These are phyloP conservation scores for Xestia xanthographa DNA, from an alignment of 2,888 invertebrate species.

Conservation along the genomic window DNA sequence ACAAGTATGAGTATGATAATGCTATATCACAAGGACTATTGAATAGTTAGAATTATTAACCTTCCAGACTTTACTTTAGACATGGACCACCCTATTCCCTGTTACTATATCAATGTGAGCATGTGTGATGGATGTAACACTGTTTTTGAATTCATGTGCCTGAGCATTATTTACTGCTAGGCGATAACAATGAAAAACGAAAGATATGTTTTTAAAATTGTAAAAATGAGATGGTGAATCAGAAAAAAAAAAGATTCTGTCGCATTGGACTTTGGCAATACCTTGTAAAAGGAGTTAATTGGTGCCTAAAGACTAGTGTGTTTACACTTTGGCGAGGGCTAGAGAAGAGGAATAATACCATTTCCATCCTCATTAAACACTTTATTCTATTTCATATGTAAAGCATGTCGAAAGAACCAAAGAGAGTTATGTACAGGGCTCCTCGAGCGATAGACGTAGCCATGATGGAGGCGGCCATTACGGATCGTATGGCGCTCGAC, in stretches of 20 bases:
- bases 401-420: constrained; percentile 82
- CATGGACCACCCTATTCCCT: constrained; percentile 55
- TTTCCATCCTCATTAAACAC: constrained; percentile 69
- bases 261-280: constrained; percentile 57
- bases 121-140: constrained; percentile 55
- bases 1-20: constrained; percentile 56
- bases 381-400: constrained; percentile 75
- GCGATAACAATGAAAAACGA: constrained; percentile 46
- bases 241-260: constrained; percentile 54
- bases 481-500: constrained; percentile 89
- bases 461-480: constrained; percentile 90
- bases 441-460: constrained; percentile 90
- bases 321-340: constrained; percentile 59
- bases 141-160: constrained; percentile 48
- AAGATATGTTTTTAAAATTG: constrained; percentile 42
- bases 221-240: constrained; percentile 55
- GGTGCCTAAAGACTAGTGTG: constrained; percentile 55
- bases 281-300: constrained; percentile 53
- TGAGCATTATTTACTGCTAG: constrained; percentile 46
- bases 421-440: constrained; percentile 90
- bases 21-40: constrained; percentile 55
- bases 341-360: constrained; percentile 58
- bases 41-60: constrained; percentile 63
- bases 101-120: constrained; percentile 54
- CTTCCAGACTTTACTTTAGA: constrained; percentile 57